Conservation (phyloP, 2,888 invertebrate genomes). For the Cephalotes varians region DNA sequence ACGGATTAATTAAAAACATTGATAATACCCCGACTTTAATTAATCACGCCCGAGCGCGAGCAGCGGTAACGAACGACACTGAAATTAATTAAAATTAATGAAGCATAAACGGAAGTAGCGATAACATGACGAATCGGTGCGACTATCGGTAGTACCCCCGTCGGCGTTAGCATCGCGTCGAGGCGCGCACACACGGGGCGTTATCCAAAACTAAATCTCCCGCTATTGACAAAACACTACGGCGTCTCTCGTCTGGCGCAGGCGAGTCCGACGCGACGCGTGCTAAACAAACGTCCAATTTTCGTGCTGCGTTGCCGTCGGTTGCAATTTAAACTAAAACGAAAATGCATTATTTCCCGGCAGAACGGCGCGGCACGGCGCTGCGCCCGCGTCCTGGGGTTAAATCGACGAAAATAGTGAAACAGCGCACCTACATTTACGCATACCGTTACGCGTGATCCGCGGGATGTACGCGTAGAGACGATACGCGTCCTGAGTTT, state of each 20-base stretch:
- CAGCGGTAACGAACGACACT: conserved; percentile 61
- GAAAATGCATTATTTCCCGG: conserved; percentile 75
- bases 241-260: conserved; percentile 39
- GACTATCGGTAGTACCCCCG: conserved; percentile 38
- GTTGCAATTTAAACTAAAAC: conserved; percentile 67
- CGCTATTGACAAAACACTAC: conserved; percentile 68
- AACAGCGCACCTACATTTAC: conserved; percentile 64
- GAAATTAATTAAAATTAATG: conserved; percentile 77
- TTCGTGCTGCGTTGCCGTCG: conserved; percentile 49
- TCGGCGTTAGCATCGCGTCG: conserved; percentile 49
- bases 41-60: conserved; percentile 60
- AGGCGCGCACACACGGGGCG: conserved; percentile 16
- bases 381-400: conserved; percentile 30
- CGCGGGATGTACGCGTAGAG: conserved; percentile 71
- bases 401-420: conserved; percentile 77
- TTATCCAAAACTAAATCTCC: conserved; percentile 64
- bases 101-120: conserved; percentile 76
- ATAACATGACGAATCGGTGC: conserved; percentile 74
- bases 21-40: conserved; percentile 68
- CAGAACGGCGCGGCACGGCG: conserved; percentile 42
- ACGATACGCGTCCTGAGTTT: conserved; percentile 80
- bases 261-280: conserved; percentile 42
- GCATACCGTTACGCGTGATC: conserved; percentile 60
- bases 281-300: conserved; percentile 61
- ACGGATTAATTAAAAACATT: conserved; percentile 71